phyloP scores from a whole-genome alignment of 2,888 invertebrate species.

The Drosophila kambysellisi region DNA sequence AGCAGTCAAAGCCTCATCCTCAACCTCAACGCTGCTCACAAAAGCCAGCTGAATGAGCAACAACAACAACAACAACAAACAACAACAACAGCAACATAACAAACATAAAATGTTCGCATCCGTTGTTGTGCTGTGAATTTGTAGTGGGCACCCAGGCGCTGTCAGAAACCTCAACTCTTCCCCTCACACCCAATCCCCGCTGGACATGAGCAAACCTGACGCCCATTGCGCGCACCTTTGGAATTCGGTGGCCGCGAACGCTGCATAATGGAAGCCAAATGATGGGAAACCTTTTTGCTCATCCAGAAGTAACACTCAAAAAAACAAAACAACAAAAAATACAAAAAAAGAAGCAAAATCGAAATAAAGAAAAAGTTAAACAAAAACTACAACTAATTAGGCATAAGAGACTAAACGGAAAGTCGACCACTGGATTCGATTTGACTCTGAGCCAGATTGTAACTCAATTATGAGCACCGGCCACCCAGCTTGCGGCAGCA shows the following conservation, averaged over 20 bases:
- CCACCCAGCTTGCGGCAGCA: slow-evolving; percentile 61
- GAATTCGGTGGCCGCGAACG: slow-evolving; percentile 81
- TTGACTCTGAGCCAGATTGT: slow-evolving; percentile 74
- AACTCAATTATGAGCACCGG: slow-evolving; percentile 75
- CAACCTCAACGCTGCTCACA: slow-evolving; percentile 25
- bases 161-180: slow-evolving; percentile 7
- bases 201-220: slow-evolving; percentile 44
- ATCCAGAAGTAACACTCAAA: slow-evolving; percentile 39
- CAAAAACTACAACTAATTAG: slow-evolving; percentile 72
- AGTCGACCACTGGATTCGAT: slow-evolving; percentile 64
- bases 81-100: slow-evolving; percentile 21
- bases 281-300: slow-evolving; percentile 80
- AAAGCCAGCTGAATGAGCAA: slow-evolving; percentile 47
- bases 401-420: slow-evolving; percentile 68
- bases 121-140: slow-evolving; percentile 54
- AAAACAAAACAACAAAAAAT: background rate
- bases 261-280: slow-evolving; percentile 80
- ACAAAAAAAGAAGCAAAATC: background rate
- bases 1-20: slow-evolving; percentile 55
- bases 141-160: slow-evolving; percentile 75
- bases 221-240: slow-evolving; percentile 67
- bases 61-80: slow-evolving; percentile 40
- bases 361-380: slow-evolving; percentile 20
- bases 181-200: background rate
- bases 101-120: slow-evolving; percentile 56